phyloP scores from a whole-genome alignment of 2,113 vertebrate genomes.

The Coracopsis vasa region DNA sequence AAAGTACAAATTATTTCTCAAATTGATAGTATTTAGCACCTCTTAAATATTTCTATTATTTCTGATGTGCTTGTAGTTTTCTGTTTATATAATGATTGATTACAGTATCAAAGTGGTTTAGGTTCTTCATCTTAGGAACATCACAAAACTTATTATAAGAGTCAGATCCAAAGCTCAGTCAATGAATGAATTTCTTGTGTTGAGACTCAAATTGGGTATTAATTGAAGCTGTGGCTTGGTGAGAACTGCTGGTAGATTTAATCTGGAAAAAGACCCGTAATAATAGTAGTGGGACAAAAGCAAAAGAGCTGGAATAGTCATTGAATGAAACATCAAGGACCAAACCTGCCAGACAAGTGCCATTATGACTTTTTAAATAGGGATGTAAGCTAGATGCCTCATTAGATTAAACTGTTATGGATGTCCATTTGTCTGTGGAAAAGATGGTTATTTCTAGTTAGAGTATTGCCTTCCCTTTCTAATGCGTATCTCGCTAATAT shows the following conservation, averaged over 20 bases:
- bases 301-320: not conserved
- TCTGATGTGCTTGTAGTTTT: not conserved
- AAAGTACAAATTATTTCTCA: not conserved
- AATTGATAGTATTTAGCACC: not conserved
- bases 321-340: not conserved
- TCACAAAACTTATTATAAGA: not conserved
- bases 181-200: not conserved
- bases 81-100: not conserved
- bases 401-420: conserved; percentile 53
- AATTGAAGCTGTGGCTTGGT: conserved; percentile 16
- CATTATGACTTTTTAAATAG: conserved; percentile 50
- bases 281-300: not conserved
- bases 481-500: fast-evolving
- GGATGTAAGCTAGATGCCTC: conserved; percentile 26
- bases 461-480: not conserved
- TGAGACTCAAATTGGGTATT: not conserved
- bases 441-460: conserved; percentile 33
- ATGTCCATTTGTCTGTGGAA: conserved; percentile 46
- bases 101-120: not conserved
- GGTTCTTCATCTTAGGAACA: not conserved
- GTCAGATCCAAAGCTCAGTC: not conserved
- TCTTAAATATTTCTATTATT: not conserved
- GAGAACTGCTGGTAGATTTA: not conserved
- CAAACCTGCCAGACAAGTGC: conserved; percentile 51
- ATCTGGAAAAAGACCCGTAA: not conserved